phyloP scores from a whole-genome alignment of 2,113 vertebrate species.

The Zosterops borbonicus region DNA sequence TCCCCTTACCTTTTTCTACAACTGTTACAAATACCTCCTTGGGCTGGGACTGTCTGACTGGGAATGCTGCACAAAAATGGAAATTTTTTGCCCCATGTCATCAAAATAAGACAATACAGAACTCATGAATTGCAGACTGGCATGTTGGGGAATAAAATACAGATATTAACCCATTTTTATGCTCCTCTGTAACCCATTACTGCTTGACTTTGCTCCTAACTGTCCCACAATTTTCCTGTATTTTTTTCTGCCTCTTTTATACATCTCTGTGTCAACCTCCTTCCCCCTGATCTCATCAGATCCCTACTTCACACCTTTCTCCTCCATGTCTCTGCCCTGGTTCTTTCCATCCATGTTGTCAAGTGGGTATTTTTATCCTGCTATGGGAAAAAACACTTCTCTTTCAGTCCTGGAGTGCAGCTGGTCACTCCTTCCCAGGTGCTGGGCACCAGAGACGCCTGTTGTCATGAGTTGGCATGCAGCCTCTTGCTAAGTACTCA shows the following conservation, averaged over 20 bases:
- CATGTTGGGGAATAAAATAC: background rate
- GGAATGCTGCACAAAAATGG: background rate
- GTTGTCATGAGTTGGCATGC: background rate
- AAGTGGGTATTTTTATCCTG: background rate
- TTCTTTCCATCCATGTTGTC: background rate
- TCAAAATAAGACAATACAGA: background rate
- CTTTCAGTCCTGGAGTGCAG: background rate
- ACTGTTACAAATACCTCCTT: background rate
- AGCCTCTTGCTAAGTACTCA: background rate
- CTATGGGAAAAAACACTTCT: background rate
- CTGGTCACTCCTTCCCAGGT: background rate
- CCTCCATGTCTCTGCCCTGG: background rate
- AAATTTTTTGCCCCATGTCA: background rate
- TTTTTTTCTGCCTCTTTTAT: background rate
- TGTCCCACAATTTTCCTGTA: background rate
- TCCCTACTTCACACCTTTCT: background rate
- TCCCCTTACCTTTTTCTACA: background rate
- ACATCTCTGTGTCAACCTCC: background rate
- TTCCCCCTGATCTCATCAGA: background rate
- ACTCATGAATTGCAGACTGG: background rate
- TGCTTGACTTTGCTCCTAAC: background rate
- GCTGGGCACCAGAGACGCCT: background rate
- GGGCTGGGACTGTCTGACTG: background rate
- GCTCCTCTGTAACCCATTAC: background rate
- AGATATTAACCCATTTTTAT: background rate